Evolutionary conservation across 2,888 invertebrate species (phyloP).

Genomic region (Xestia xanthographa): DNA sequence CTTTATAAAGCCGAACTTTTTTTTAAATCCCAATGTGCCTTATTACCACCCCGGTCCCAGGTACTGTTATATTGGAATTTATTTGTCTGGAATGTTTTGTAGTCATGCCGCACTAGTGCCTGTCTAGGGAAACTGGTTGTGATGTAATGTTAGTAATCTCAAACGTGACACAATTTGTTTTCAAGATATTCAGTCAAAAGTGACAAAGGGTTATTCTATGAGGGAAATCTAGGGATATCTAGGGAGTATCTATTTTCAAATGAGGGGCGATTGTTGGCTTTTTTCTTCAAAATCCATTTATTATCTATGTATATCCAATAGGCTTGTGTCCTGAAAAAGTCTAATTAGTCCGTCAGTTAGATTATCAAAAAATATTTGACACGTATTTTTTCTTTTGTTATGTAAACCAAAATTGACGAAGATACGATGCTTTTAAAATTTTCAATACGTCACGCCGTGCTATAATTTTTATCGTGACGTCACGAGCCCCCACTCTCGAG

Average conservation of each 20-base stretch:
- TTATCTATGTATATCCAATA: background rate
- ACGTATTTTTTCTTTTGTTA: too few species aligned
- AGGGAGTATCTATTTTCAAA: constrained; percentile 6
- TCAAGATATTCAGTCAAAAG: constrained; percentile 20
- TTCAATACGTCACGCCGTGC: too few species aligned
- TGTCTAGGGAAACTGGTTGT: constrained; percentile 8
- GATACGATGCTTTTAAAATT: too few species aligned
- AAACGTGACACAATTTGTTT: constrained; percentile 44
- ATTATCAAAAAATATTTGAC: too few species aligned
- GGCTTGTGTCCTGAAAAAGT: too few species aligned
- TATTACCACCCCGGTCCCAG: background rate
- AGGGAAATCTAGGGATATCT: too few species aligned
- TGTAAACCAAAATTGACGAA: too few species aligned
- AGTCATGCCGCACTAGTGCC: constrained; percentile 21
- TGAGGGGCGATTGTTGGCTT: background rate
- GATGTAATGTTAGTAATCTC: constrained; percentile 40
- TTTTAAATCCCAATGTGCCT: background rate
- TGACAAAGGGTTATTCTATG: constrained; percentile 20
- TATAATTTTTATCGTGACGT: too few species aligned
- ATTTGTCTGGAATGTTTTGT: constrained; percentile 20
- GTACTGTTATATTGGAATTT: constrained; percentile 23
- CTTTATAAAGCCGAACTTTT: background rate
- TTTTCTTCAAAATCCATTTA: background rate
- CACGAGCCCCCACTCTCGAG: too few species aligned
- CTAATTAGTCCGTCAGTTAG: too few species aligned